Evolutionary conservation across 2,888 invertebrate genomes (phyloP), one percentile per base, ranked within the genome.

Genomic region (Diarsia rubi): DNA sequence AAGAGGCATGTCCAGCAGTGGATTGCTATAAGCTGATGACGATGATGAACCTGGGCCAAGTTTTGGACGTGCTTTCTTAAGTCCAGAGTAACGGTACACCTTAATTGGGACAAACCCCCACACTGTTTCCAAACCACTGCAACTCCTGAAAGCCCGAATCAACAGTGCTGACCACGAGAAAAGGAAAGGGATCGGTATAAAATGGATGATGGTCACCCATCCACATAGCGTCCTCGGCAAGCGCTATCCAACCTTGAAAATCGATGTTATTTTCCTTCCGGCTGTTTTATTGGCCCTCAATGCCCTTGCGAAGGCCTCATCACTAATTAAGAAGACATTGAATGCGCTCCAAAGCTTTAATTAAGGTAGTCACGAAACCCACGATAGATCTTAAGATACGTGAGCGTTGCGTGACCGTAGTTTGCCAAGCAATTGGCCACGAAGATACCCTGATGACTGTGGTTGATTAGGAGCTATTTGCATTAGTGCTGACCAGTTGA

Each of bases 321-420:
- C 73, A 49, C 57, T 44, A 89, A 89, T 92, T 86, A 88, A 82
- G 79, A 75, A 86, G 86, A 83, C 89, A 89, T 89, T 87, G 86
- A 83, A 86, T 83, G 84, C 31, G 75, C 86, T 79, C 86, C 69
- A 83, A 84, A 90, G 90, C 74, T 82, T 89, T 94, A 92, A 94
- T 93, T 91, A 92, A 87, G 85, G 86, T 78, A 84, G 86, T 87
- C 92, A 75, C 79, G 75, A 62, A 75, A 60, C 37, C 45, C 52
- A 91, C 91, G 91, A 92, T 91, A 91, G 90, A 88, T 81, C 66
- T 66, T 59, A 57, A 71, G 79, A 84, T 84, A 82, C 67, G 81
- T 81, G 82, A 83, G 82, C 79, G 82, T 83, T 77, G 90, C 90
- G 88, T 92, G 92, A 85, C 86, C 82, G 52, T 81, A 85, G 86